Conservation (phyloP, 92 coral and sea anemone genomes). For the Siderastrea radians region DNA sequence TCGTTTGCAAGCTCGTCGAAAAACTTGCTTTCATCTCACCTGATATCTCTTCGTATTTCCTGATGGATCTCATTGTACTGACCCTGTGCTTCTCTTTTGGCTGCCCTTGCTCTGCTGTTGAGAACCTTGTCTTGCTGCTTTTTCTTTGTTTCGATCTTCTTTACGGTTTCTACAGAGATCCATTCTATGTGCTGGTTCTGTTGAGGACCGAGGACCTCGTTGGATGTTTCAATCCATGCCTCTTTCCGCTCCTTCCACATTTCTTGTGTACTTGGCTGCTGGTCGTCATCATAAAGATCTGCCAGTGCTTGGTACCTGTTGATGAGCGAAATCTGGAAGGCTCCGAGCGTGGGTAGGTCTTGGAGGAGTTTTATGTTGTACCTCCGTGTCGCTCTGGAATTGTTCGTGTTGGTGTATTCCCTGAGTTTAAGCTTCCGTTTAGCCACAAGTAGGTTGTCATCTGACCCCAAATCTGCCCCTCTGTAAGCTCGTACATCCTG, state of each 20-base stretch:
- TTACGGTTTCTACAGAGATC: constrained; percentile 14
- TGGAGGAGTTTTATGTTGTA: constrained; percentile 32
- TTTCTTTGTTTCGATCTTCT: constrained; percentile 21
- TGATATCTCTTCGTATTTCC: constrained; percentile 39
- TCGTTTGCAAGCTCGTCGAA: constrained; percentile 9
- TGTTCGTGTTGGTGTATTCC: constrained; percentile 14
- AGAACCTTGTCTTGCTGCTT: constrained; percentile 30
- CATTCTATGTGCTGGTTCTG: constrained; percentile 39
- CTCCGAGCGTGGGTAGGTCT: constrained; percentile 28
- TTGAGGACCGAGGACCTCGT: constrained; percentile 24
- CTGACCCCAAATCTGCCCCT: constrained; percentile 41
- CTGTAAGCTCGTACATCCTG: constrained; percentile 24
- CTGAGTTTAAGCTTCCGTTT: constrained; percentile 41
- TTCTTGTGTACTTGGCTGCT: constrained; percentile 22
- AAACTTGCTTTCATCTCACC: constrained; percentile 5
- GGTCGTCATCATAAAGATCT: constrained; percentile 32
- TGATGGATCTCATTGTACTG: constrained; percentile 29
- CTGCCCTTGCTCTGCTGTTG: constrained; percentile 47
- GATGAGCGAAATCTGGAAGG: constrained; percentile 34
- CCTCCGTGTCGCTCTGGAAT: neutral
- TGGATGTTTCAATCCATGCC: constrained; percentile 36
- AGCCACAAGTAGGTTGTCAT: constrained; percentile 26
- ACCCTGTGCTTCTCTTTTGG: constrained; percentile 37
- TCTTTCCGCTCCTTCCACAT: constrained; percentile 29
- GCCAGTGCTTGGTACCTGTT: constrained; percentile 46